Base-by-base conservation (phyloP, 2,888 invertebrate species). In the Epistrophe grossulariae region DNA sequence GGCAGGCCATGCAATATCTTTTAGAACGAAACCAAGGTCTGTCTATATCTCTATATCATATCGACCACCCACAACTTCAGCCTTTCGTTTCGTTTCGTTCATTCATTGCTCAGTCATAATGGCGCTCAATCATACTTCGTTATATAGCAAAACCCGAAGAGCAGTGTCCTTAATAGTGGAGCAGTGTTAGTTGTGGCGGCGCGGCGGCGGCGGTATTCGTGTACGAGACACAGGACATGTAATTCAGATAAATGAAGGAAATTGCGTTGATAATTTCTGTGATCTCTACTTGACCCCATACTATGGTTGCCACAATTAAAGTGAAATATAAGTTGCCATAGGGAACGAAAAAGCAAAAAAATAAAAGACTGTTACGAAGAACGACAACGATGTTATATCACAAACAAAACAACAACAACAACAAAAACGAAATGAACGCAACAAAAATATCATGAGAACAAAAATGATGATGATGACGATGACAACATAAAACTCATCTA, bases 231-330 rank as follows among this genome's bases (percentile, higher is more conserved):
- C 74, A 82, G 82, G 59, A 79, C 82, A 87, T 79, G 83, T 66
- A 78, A 55, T 87, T 72, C 64, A 71, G 82, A 79, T 87, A 87
- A 82, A 82, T 74, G 87, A 79, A 87, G 83, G 79, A 87, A 87
- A 87, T 83, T 79, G 83, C 83, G 82, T 83, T 87, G 83, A 87
- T 87, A 87, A 87, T 82, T 87, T 79, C 79, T 66, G 59, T 71
- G 85, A 85, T 82, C 74, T 83, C 55, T 43, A 55, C 76, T 64
- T 79, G 73, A 83, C 78, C 17, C 62, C 52, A 40, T 60, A 15
- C 40, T 45, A 43, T 66, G 66, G 52, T 79, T 43, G 19, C 24
- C 50, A 76, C 76, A 87, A 87, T 79, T 79, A 83, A 83, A 85
- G 40, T 43, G 64, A 77, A 74, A 74, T 73, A 74, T 60, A 84